These are phyloP conservation scores for Eutrigla gurnardus DNA, from an alignment of 2,797 vertebrate species.

Conservation along the genomic window DNA sequence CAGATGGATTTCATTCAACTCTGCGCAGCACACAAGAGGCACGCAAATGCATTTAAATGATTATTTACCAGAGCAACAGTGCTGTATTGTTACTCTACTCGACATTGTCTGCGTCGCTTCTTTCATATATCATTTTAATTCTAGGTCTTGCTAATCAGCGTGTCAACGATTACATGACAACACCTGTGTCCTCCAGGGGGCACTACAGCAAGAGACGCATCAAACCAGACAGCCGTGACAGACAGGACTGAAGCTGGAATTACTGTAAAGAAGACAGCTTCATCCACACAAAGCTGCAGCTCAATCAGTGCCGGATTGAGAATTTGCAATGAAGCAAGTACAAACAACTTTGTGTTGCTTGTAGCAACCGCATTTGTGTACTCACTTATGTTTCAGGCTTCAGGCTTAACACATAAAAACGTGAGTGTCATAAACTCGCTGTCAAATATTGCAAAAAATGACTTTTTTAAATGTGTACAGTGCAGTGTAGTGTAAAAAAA, in stretches of 20 bases:
- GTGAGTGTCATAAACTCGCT: not conserved
- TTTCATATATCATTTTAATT: not conserved
- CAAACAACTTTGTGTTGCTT: not conserved
- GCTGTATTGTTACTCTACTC: not conserved
- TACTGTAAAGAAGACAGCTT: constrained; percentile 31
- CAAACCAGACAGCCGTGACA: constrained; percentile 24
- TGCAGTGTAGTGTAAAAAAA: not conserved
- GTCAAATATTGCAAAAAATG: no score
- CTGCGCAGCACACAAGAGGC: constrained; percentile 15
- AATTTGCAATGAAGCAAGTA: not conserved
- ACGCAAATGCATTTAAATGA: constrained; percentile 23
- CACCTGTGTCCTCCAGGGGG: constrained; percentile 20
- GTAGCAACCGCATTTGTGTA: not conserved
- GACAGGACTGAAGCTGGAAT: constrained; percentile 22
- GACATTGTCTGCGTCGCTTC: not conserved
- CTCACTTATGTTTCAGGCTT: not conserved
- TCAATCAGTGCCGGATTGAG: constrained; percentile 3
- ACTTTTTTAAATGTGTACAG: not conserved
- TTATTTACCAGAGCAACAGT: not conserved
- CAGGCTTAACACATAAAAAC: not conserved
- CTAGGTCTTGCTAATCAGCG: constrained; percentile 1
- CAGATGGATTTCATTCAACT: constrained; percentile 49
- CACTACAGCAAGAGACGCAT: constrained; percentile 20
- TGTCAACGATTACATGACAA: constrained; percentile 8
- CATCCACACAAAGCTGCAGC: constrained; percentile 6